Evolutionary conservation across 2,888 invertebrate species (phyloP), one percentile per base, ranked within the genome.

Genomic region (Eupithecia subumbrata): DNA sequence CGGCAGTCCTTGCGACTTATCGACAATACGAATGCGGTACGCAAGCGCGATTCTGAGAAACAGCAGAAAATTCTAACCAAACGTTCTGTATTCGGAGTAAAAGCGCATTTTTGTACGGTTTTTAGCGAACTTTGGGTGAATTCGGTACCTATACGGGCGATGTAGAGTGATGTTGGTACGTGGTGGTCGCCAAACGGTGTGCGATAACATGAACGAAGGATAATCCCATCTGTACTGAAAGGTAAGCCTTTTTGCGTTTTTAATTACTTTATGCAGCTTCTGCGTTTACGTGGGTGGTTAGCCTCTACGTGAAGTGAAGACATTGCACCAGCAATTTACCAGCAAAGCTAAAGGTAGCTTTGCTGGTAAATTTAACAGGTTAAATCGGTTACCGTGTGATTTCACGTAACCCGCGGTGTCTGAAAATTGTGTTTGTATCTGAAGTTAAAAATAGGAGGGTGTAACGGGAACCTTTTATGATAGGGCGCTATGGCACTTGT

Each of bases 21-120:
- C 78, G 75, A 73, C 75, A 63, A 74, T 73, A 76, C 78, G 48
- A 73, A 56, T 73, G 78, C 73, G 68, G 71, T 73, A 76, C 75
- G 75, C 78, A 76, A 66, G 76, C 76, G 78, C 78, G 76, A 60
- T 60, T 63, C 72, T 63, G 60, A 37, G 72, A 52, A 64, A 67
- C 73, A 71, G 56, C 70, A 60, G 72, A 71, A 70, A 68, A 76
- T 48, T 72, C 76, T 74, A 68, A 74, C 70, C 70, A 72, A 78
- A 22, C 56, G 70, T 72, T 78, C 72, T 74, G 64, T 76, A 75
- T 73, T 71, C 75, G 75, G 64, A 52, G 74, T 56, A 67, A 72
- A 72, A 74, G 63, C 68, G 74, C 70, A 74, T 76, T 78, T 76
- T 78, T 76, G 72, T 74, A 71, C 45, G 69, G 60, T 30, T 77